A percentile compares a stretch with the other conserved stretches of the same genome.
Conservation (phyloP, 2,113 vertebrate genomes). For the Anguilla rostrata region DNA sequence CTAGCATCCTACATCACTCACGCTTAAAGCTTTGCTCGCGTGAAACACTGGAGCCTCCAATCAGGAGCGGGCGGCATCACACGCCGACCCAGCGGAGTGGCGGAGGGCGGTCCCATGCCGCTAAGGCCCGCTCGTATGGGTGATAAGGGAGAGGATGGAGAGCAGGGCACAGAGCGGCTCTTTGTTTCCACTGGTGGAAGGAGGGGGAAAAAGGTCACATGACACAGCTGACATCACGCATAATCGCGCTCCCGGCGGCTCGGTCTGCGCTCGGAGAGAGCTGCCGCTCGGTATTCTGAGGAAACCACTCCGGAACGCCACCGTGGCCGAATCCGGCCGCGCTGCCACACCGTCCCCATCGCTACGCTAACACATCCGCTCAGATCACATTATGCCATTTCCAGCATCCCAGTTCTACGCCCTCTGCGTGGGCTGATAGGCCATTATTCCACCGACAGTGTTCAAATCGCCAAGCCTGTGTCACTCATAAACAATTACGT, state of each 20-base stretch:
- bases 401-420: background rate
- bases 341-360: background rate
- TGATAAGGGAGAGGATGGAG: background rate
- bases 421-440: background rate
- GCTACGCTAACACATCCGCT: no score
- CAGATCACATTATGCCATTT: no score
- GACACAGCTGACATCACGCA: background rate
- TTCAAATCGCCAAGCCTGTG: background rate
- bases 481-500: background rate
- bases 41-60: background rate
- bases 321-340: background rate
- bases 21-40: background rate
- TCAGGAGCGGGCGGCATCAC: background rate
- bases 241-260: background rate
- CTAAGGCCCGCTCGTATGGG: background rate
- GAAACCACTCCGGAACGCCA: background rate
- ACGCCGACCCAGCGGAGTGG: background rate
- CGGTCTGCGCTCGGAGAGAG: background rate
- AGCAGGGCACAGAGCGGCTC: background rate
- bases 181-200: background rate
- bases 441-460: background rate
- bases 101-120: background rate
- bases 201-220: background rate
- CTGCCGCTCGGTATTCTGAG: background rate
- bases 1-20: no score